Base-by-base conservation (phyloP, 2,888 invertebrate genomes). In the Eupithecia abbreviata region DNA sequence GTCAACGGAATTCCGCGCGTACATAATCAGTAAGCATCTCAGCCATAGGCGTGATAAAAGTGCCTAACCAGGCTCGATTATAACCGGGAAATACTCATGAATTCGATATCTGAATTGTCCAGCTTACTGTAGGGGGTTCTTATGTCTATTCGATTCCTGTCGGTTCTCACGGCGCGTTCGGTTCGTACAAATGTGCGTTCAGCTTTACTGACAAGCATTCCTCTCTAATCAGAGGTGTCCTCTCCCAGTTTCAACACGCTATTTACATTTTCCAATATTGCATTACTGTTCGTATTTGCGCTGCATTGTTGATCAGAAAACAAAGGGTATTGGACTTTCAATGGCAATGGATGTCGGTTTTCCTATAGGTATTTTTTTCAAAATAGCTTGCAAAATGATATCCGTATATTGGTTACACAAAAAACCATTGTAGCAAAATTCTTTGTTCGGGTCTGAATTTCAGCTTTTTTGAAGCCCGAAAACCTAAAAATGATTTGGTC, bases 221-320 rank as follows among this genome's bases (percentile, higher is more conserved):
- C 10, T 18, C 58, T 58, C 58, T 58, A 58, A 58, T 58, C 58
- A 58, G 4, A 3, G 58, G 58, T 58, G 58, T 58, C 55, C 55
- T 55, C 58, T 58, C 10, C 10, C 10, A 18, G 58, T 58, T 58
- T 58, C 58, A 58, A 18, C 9, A 58, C 10, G 58, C 58, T 18
- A 58, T 58, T 58, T 58, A 9, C 58, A 58, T 58, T 58, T 58
- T 58, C 58, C 58, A 58, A 58, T 58, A 58, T 58, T 58, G 58
- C 58, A 18, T 58, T 58, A 30, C 18, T 18, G 58, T 18, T 18
- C 58, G 4, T 4, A 10, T 58, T 58, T 58, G 6, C 18, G 58
- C 18, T 58, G 55, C 18, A 58, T 58, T 58, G 9, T 58, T 2
- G 10, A 58, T 18, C 18, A 18, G 58, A 18, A 18, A 18, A 58